These are phyloP conservation scores for Steinernema hermaphroditum DNA, from an alignment of 2,888 invertebrate genomes.

Conservation along the genomic window DNA sequence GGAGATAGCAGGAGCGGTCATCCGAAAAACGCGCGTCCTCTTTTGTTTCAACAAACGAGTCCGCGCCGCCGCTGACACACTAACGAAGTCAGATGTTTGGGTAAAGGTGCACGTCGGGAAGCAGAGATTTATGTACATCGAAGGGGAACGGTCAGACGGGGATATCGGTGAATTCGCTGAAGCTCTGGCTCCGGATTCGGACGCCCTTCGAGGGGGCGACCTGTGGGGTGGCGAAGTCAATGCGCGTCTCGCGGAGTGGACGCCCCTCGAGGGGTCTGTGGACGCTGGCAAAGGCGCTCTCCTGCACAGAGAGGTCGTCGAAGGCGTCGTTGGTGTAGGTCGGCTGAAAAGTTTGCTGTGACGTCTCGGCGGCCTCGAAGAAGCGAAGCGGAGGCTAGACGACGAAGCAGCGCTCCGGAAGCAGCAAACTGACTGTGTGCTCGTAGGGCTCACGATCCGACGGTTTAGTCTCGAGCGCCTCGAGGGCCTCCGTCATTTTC, in stretches of 20 bases:
- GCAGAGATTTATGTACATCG: neutral
- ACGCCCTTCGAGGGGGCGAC: constrained; percentile 6
- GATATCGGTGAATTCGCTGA: constrained; percentile 25
- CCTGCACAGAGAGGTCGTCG: neutral
- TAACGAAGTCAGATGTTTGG: neutral
- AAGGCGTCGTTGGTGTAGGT: constrained; percentile 11
- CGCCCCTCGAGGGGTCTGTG: neutral
- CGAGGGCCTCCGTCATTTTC: neutral
- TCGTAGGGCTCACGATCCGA: neutral
- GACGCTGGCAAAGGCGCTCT: neutral
- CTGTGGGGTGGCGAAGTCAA: neutral
- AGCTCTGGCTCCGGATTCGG: constrained; percentile 11
- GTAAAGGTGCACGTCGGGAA: no score
- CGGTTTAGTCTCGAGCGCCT: neutral
- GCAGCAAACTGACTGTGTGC: constrained; percentile 20
- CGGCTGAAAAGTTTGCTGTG: neutral
- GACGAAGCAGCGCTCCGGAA: constrained; percentile 8
- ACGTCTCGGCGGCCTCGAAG: neutral
- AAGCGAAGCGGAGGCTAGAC: neutral
- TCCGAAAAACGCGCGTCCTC: constrained; percentile 10
- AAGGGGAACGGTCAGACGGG: neutral
- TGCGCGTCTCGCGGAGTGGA: neutral
- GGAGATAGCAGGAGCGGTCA: no score
- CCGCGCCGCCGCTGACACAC: constrained; percentile 9
- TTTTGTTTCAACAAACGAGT: constrained; percentile 30